Conservation (phyloP, 2,797 vertebrate genomes). For the Acipenser oxyrinchus region DNA sequence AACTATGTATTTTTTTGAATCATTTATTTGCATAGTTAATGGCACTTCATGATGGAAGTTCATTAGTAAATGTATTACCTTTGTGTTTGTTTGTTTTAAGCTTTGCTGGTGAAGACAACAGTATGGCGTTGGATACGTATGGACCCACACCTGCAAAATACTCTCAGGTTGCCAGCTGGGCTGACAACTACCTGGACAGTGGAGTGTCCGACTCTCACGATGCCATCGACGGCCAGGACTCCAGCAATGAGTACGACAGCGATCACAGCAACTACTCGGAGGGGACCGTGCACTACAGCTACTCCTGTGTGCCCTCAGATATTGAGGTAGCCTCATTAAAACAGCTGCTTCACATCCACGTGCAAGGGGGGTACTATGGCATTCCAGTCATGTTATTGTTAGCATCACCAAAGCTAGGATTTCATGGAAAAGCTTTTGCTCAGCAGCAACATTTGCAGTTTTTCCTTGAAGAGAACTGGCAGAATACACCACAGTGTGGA, state of each 20-base stretch:
- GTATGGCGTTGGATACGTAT: constrained; percentile 20
- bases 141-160: constrained; percentile 21
- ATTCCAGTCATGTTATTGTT: too few species aligned
- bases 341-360: too few species aligned
- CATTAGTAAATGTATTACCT: neutral
- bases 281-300: constrained; percentile 52
- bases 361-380: too few species aligned
- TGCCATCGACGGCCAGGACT: constrained; percentile 26
- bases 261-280: constrained; percentile 44
- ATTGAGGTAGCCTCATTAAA: constrained; percentile 45
- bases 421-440: too few species aligned
- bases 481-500: too few species aligned
- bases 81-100: constrained; percentile 18
- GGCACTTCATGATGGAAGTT: too few species aligned
- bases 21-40: constrained; percentile 11
- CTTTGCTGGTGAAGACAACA: constrained; percentile 31
- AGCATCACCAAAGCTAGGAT: too few species aligned
- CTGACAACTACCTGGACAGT: constrained; percentile 59
- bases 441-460: too few species aligned
- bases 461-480: too few species aligned
- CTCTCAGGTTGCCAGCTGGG: constrained; percentile 51
- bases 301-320: constrained; percentile 53
- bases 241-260: constrained; percentile 46
- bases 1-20: constrained; percentile 9
- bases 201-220: constrained; percentile 49